phyloP scores from a whole-genome alignment of 1,140 invertebrate species.

The Globodera rostochiensis region DNA sequence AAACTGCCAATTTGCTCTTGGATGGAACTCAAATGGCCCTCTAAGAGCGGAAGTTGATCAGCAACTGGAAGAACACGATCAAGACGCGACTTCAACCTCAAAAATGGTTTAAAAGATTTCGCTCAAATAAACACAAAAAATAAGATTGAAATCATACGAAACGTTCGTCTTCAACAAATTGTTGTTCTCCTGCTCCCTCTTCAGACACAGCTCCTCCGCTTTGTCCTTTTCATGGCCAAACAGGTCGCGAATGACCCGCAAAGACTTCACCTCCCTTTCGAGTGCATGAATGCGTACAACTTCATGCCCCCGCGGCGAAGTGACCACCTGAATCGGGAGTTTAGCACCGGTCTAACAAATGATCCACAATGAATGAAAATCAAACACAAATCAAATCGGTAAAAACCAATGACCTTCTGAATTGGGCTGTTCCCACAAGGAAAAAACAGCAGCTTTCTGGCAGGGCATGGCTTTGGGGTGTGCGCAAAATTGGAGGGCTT shows the following conservation, averaged over 20 bases:
- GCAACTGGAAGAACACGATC: not conserved
- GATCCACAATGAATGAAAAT: not conserved
- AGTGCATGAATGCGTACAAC: conserved; percentile 5
- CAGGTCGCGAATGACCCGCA: not conserved
- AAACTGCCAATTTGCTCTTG: conserved; percentile 1
- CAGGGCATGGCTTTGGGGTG: not conserved
- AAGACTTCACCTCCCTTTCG: conserved; percentile 6
- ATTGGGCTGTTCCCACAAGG: not conserved
- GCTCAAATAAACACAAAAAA: not conserved
- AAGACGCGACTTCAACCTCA: not conserved
- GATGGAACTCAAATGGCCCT: not conserved
- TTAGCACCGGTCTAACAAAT: too few relatives aligned
- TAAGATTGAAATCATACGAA: not conserved
- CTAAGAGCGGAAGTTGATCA: not conserved
- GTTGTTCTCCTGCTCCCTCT: not conserved
- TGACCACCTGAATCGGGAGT: not conserved
- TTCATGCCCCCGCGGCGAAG: not conserved
- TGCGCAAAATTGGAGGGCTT: not conserved
- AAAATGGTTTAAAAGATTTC: not conserved
- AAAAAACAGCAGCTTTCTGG: not conserved
- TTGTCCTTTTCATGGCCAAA: conserved; percentile 5
- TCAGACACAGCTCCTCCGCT: not conserved
- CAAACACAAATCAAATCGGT: not conserved
- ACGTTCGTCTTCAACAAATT: not conserved
- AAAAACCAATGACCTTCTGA: too few relatives aligned